phyloP scores from a whole-genome alignment of 37 sponge, comb jelly and placozoan genomes.

The Cladorhizidae sp. region DNA sequence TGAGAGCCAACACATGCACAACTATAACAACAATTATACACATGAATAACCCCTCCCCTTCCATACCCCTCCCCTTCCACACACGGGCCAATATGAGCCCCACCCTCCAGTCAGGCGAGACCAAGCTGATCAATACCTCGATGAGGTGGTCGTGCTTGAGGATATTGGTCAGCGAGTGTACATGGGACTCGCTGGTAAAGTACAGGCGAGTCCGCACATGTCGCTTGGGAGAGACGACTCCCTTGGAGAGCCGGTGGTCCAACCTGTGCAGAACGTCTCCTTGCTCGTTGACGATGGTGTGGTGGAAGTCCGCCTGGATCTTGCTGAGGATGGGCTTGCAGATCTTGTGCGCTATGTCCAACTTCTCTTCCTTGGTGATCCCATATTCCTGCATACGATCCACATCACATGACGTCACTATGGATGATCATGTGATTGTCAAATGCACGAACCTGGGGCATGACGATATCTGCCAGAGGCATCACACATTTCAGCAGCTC shows the following conservation, averaged over 20 bases:
- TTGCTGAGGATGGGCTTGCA: conserved; percentile 77
- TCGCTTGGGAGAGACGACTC: conserved; percentile 75
- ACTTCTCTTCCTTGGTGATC: conserved; percentile 84
- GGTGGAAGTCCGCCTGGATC: conserved; percentile 84
- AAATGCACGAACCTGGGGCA: conserved; percentile 81
- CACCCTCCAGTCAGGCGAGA: background rate
- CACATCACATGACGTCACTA: background rate
- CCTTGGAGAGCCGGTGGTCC: conserved; percentile 70
- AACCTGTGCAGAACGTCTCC: conserved; percentile 75
- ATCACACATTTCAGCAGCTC: conserved; percentile 62
- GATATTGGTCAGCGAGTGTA: conserved; percentile 84
- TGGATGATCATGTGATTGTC: background rate
- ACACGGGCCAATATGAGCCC: background rate
- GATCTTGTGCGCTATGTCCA: conserved; percentile 77
- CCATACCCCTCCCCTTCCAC: background rate
- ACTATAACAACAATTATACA: background rate
- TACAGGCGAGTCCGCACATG: conserved; percentile 94
- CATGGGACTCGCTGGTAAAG: conserved; percentile 95
- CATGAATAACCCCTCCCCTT: background rate
- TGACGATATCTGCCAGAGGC: conserved; percentile 89
- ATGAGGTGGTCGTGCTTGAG: conserved; percentile 73
- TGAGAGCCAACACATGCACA: background rate
- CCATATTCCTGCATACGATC: conserved; percentile 87
- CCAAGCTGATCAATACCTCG: conserved; percentile 73
- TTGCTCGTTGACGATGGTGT: conserved; percentile 54